Percentiles rank a stretch among this genome's conserved stretches.
phyloP scores from a whole-genome alignment of 1,140 invertebrate genomes.

The Drosophila obscura region DNA sequence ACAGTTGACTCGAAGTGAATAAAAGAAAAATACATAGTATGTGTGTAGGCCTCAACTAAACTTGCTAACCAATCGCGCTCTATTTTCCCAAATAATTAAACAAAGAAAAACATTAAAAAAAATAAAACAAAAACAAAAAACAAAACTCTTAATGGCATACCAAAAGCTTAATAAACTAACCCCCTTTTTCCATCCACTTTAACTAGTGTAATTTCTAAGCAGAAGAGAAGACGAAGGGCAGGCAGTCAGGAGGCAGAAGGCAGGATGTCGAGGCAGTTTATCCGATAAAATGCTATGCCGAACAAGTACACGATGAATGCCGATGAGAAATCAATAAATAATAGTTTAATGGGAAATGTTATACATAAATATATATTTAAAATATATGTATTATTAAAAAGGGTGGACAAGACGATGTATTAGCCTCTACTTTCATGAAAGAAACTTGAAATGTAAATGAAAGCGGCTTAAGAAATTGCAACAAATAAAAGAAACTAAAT shows the following conservation, averaged over 20 bases:
- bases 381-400: constrained; percentile 59
- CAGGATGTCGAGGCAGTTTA: constrained; percentile 64
- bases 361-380: constrained; percentile 68
- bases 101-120: constrained; percentile 27
- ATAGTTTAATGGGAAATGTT: constrained; percentile 71
- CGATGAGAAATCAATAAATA: constrained; percentile 61
- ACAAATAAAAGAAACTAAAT: constrained; percentile 10
- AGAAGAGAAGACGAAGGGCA: constrained; percentile 13
- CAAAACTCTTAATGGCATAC: constrained; percentile 22
- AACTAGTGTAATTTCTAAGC: constrained; percentile 51
- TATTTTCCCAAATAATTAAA: constrained; percentile 60
- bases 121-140: constrained; percentile 11
- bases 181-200: constrained; percentile 44
- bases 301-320: constrained; percentile 35
- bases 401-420: constrained; percentile 6
- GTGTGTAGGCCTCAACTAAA: constrained; percentile 44
- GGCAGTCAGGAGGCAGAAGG: constrained; percentile 23
- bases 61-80: constrained; percentile 59
- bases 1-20: constrained; percentile 22
- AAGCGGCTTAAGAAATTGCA: constrained; percentile 25
- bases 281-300: constrained; percentile 14
- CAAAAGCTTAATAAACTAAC: constrained; percentile 58
- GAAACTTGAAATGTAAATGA: constrained; percentile 47
- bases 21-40: constrained; percentile 15
- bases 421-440: constrained; percentile 53